A percentile compares a stretch with the other conserved stretches of the same genome.
These are phyloP conservation scores for Perdita meconis DNA, from an alignment of 2,888 invertebrate species.

Conservation along the genomic window DNA sequence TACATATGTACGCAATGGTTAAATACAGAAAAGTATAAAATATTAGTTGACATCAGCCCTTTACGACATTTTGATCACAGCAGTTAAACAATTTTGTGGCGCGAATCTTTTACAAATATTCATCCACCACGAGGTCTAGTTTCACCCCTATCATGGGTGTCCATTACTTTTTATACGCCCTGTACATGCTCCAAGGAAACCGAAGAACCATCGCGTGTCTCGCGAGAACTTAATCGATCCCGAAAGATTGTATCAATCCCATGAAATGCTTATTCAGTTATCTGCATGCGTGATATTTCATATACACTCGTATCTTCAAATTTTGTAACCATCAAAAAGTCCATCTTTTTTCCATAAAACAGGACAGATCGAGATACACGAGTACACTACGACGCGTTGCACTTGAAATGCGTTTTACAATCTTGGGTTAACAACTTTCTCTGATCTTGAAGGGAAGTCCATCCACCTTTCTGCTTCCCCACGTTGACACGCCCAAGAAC, in stretches of 20 bases:
- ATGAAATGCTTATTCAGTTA: background rate
- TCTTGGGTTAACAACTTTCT: conserved; percentile 61
- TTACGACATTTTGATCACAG: too few relatives aligned
- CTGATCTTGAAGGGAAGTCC: conserved; percentile 48
- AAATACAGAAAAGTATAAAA: too few relatives aligned
- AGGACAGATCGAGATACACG: background rate
- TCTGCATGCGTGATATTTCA: background rate
- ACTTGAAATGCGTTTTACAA: conserved; percentile 53
- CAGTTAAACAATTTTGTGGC: too few relatives aligned
- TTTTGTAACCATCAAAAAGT: background rate
- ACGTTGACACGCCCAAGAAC: conserved; percentile 27
- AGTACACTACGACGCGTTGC: conserved; percentile 28
- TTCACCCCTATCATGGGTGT: too few relatives aligned
- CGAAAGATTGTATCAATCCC: conserved; percentile 25
- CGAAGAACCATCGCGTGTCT: conserved; percentile 26
- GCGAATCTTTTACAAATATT: too few relatives aligned
- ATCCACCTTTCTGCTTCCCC: conserved; percentile 24
- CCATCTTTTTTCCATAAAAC: background rate
- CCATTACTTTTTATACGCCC: too few relatives aligned
- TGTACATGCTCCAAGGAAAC: conserved; percentile 43
- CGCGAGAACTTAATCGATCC: conserved; percentile 40
- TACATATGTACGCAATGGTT: too few relatives aligned
- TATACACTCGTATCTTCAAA: too few relatives aligned
- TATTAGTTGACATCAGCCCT: too few relatives aligned
- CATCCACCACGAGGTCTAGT: too few relatives aligned